Evolutionary conservation across 2,113 vertebrate genomes (phyloP).

Genomic region (Erinaceus europaeus): DNA sequence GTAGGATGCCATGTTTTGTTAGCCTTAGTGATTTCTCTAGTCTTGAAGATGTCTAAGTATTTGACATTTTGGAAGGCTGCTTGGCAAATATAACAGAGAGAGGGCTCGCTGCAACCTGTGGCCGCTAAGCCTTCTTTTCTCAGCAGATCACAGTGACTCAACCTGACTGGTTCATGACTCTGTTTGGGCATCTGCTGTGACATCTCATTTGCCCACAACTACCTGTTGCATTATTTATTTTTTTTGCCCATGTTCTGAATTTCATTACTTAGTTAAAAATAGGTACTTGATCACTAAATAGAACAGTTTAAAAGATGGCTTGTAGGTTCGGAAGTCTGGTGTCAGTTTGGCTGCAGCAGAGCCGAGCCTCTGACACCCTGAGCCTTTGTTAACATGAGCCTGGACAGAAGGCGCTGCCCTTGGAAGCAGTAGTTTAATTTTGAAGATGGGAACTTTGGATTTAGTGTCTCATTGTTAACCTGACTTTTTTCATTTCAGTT

Average conservation of each 20-base stretch:
- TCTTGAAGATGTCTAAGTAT: conserved; percentile 47
- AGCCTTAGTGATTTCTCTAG: conserved; percentile 56
- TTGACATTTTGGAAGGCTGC: conserved; percentile 50
- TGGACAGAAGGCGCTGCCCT: conserved; percentile 14
- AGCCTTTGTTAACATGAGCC: background rate
- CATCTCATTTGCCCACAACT: conserved; percentile 66
- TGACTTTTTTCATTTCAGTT: conserved; percentile 6
- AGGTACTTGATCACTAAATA: conserved; percentile 60
- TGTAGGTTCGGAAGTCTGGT: conserved; percentile 30
- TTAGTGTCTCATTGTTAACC: background rate
- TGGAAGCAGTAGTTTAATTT: background rate
- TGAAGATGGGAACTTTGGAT: conserved; percentile 33
- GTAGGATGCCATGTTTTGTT: conserved; percentile 52
- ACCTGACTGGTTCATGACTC: conserved; percentile 54
- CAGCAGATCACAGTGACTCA: conserved; percentile 63
- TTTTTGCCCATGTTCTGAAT: conserved; percentile 68
- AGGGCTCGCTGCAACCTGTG: conserved; percentile 46
- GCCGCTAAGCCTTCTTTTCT: conserved; percentile 55
- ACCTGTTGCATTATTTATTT: conserved; percentile 71
- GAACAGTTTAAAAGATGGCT: conserved; percentile 38
- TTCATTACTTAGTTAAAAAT: conserved; percentile 71
- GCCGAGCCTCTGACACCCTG: background rate
- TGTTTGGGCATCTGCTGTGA: conserved; percentile 72
- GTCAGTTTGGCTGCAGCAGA: background rate
- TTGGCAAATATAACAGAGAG: conserved; percentile 35